phyloP scores from a whole-genome alignment of 2,888 invertebrate species.

The Zygogramma bicolorata region DNA sequence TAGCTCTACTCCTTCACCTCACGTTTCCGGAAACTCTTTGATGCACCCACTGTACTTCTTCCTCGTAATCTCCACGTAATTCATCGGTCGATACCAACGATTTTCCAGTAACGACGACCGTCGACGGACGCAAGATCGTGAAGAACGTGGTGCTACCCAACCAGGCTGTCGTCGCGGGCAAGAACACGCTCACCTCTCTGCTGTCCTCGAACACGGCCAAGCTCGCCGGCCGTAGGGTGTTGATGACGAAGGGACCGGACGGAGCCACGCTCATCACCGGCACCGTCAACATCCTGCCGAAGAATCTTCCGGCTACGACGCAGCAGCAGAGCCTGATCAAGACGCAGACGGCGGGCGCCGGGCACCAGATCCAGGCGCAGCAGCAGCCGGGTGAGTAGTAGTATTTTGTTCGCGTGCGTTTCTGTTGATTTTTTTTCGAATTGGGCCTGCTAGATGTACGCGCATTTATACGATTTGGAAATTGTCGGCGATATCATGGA shows the following conservation, averaged over 20 bases:
- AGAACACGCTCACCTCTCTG: constrained; percentile 76
- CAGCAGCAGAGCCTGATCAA: constrained; percentile 70
- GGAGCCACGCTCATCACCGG: constrained; percentile 76
- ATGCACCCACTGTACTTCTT: too few species aligned
- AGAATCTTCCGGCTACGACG: constrained; percentile 61
- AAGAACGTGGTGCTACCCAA: constrained; percentile 74
- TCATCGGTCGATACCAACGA: not conserved
- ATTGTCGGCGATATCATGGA: too few species aligned
- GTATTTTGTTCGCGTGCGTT: too few species aligned
- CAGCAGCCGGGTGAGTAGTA: constrained; percentile 63
- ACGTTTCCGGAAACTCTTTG: too few species aligned
- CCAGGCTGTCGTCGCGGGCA: constrained; percentile 69
- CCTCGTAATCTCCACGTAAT: not conserved
- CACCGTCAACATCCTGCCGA: constrained; percentile 71
- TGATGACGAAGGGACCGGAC: constrained; percentile 82
- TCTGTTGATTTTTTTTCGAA: too few species aligned
- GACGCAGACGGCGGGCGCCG: constrained; percentile 62
- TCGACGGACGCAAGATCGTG: constrained; percentile 76
- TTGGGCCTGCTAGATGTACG: too few species aligned
- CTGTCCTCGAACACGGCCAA: constrained; percentile 75
- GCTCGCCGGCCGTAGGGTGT: constrained; percentile 76
- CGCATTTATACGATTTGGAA: too few species aligned
- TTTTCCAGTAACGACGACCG: constrained; percentile 50
- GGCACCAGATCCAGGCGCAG: constrained; percentile 61
- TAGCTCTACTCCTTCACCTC: too few species aligned